Base-by-base conservation (phyloP, 2,113 vertebrate species). In the Motacilla tschutschensis region DNA sequence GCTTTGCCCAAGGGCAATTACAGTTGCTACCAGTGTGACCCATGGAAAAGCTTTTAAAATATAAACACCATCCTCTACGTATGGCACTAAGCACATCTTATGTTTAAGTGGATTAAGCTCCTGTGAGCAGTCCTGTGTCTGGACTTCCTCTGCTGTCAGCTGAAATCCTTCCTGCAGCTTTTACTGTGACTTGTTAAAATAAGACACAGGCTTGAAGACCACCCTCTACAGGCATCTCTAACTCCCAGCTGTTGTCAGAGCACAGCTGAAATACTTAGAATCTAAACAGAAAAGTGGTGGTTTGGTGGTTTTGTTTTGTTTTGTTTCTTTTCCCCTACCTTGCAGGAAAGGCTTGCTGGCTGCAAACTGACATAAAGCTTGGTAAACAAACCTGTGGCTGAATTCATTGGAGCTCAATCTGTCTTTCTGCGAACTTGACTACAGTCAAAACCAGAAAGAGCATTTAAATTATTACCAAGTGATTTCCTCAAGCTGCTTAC, bases 181-280 rank as follows among this genome's bases (percentile, higher is more conserved):
- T 85, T 63, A 48, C 25, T 29, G 7, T 47, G 31, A 54, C 10
- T 62, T 47, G 15, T 0, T 71, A 0, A 1, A 48, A 12, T 9
- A 50, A 55, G 33, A 53, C n/a, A 60, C 33, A 55, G 33, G 64
- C 66, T 53, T 63, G 25, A 75, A 75, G 38, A 78, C 11, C 8
- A 12, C 2, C 43, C 50, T 89, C 18, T 26, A 17, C 15, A 62
- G 10, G 26, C 21, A 50, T 67, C 43, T 36, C 38, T 31, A 46
- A 0, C n/a, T 70, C 9, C 12, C 26, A 53, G 2, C 8, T 71
- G 17, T 14, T 86, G 17, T 41, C 31, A 62, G 63, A 65, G 24
- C n/a, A 88, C n/a, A 76, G 55, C 55, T 88, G 55, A 79, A 91
- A 79, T 21, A 57, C 6, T 19, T 46, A 15, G 19, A 47, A 72